A percentile compares a stretch with the other conserved stretches of the same genome.
Evolutionary conservation across 1,140 invertebrate species (phyloP).

Genomic region (Zaprionus africanus): DNA sequence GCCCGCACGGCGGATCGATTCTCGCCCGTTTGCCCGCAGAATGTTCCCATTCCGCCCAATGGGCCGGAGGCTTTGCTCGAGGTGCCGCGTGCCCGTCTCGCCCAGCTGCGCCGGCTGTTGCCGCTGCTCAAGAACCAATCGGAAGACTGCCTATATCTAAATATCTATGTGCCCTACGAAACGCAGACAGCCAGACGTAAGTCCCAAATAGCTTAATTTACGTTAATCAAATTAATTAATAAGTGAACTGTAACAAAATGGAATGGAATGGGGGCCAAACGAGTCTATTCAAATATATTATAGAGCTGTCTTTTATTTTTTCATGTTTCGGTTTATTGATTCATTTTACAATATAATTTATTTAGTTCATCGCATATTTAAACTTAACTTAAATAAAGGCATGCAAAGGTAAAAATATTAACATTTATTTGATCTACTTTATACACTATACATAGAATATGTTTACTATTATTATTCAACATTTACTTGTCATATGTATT

Average conservation of each 20-base stretch:
- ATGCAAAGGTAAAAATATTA: too few relatives aligned
- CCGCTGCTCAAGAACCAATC: slow-evolving; percentile 94
- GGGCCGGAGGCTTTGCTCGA: slow-evolving; percentile 90
- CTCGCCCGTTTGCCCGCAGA: slow-evolving; percentile 96
- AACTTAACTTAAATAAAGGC: too few relatives aligned
- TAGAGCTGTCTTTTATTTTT: background rate
- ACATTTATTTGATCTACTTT: too few relatives aligned
- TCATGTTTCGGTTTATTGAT: too few relatives aligned
- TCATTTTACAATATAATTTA: too few relatives aligned
- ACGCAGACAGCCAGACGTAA: slow-evolving; percentile 76
- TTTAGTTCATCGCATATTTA: too few relatives aligned
- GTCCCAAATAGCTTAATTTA: slow-evolving; percentile 37
- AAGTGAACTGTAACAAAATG: background rate
- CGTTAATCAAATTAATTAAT: slow-evolving; percentile 8
- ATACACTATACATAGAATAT: too few relatives aligned
- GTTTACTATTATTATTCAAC: too few relatives aligned
- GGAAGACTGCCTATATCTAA: slow-evolving; percentile 98
- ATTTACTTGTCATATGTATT: too few relatives aligned
- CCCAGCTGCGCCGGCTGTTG: slow-evolving; percentile 92
- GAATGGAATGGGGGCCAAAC: background rate
- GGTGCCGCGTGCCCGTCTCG: slow-evolving; percentile 91
- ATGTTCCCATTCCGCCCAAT: slow-evolving; percentile 88
- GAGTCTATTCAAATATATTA: background rate
- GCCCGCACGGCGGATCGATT: slow-evolving; percentile 92
- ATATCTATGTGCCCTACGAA: slow-evolving; percentile 94